Evolutionary conservation across 2,888 invertebrate species (phyloP).

Genomic region (Hemistola chrysoprasaria): DNA sequence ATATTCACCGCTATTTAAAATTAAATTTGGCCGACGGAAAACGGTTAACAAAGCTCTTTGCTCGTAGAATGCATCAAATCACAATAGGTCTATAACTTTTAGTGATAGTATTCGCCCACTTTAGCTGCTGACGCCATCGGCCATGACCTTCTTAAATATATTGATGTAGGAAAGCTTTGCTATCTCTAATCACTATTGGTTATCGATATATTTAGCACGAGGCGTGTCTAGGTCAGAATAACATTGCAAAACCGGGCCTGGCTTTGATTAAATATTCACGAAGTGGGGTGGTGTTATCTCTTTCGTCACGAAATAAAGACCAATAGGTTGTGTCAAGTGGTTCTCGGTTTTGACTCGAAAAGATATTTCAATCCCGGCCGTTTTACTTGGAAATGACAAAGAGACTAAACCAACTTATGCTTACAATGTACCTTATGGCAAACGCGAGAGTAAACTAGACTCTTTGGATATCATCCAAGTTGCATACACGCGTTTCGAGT

Average conservation of each 20-base stretch:
- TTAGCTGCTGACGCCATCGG: slow-evolving; percentile 9
- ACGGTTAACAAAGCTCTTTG: slow-evolving; percentile 21
- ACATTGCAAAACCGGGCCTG: slow-evolving; percentile 9
- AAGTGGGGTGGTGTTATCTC: background rate
- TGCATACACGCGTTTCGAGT: slow-evolving; percentile 31
- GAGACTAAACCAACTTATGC: slow-evolving; percentile 48
- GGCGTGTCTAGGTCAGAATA: slow-evolving; percentile 26
- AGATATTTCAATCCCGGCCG: background rate
- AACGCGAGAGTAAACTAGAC: slow-evolving; percentile 46
- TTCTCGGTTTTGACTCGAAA: background rate
- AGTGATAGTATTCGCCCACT: background rate
- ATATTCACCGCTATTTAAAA: slow-evolving; percentile 29
- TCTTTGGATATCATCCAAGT: slow-evolving; percentile 54
- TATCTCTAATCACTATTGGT: slow-evolving; percentile 13
- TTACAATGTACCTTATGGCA: slow-evolving; percentile 45
- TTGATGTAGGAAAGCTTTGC: slow-evolving; percentile 10
- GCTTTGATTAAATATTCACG: background rate
- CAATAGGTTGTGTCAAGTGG: too few species aligned
- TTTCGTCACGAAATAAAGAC: too few species aligned
- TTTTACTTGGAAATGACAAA: slow-evolving; percentile 44
- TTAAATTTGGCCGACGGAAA: slow-evolving; percentile 25
- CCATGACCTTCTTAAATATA: slow-evolving; percentile 16
- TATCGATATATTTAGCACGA: slow-evolving; percentile 17
- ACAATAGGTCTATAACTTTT: slow-evolving; percentile 1
- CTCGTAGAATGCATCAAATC: slow-evolving; percentile 6